Evolutionary conservation across 1,140 invertebrate species (phyloP).

Genomic region (Xylocopa sonorina): DNA sequence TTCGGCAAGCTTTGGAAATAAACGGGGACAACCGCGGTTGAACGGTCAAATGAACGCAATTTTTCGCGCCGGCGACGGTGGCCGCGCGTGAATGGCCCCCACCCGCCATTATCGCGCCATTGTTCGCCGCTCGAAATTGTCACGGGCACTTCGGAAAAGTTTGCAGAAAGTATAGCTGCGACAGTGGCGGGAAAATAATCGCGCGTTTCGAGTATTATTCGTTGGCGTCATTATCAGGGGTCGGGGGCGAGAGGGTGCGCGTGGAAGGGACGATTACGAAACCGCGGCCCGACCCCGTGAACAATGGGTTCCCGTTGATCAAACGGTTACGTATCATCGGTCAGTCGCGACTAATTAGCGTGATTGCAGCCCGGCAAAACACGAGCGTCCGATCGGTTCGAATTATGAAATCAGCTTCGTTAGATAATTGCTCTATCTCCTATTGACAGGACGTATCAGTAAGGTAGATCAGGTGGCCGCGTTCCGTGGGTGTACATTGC

Average conservation of each 20-base stretch:
- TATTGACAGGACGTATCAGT: not conserved
- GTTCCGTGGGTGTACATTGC: too few relatives aligned
- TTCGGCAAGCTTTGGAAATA: constrained; percentile 10
- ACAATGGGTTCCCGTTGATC: constrained; percentile 41
- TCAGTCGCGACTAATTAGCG: constrained; percentile 31
- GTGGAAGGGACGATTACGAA: constrained; percentile 31
- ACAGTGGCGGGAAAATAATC: constrained; percentile 34
- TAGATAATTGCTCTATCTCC: constrained; percentile 31
- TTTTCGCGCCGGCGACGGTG: not conserved
- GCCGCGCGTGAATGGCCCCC: not conserved
- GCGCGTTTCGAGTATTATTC: constrained; percentile 31
- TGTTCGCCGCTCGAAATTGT: constrained; percentile 24
- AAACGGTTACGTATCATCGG: constrained; percentile 51
- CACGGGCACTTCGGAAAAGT: constrained; percentile 5
- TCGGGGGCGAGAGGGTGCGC: too few relatives aligned
- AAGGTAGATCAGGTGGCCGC: not conserved
- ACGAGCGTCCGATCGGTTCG: not conserved
- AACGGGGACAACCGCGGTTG: not conserved
- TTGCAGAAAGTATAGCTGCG: not conserved
- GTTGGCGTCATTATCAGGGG: constrained; percentile 45
- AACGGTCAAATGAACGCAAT: constrained; percentile 31
- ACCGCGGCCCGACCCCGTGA: constrained; percentile 3
- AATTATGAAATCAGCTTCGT: constrained; percentile 42
- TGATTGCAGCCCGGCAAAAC: constrained; percentile 30
- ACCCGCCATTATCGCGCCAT: constrained; percentile 38